Conservation (phyloP, 2,888 invertebrate genomes). For the Heteropelma amictum region DNA sequence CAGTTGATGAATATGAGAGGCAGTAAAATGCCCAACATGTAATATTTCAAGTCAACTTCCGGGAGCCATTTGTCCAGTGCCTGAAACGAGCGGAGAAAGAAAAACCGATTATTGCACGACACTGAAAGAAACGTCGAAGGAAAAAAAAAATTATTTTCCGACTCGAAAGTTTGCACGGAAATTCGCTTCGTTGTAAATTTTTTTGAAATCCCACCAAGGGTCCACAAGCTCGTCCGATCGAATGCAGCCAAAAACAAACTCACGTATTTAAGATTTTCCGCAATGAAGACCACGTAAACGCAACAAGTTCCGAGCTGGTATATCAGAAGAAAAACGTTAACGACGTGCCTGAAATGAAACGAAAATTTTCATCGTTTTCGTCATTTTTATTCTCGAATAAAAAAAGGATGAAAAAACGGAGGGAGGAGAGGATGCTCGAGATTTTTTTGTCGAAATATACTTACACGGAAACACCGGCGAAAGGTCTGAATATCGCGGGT, state of each 20-base stretch:
- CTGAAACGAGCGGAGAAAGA: too few relatives aligned
- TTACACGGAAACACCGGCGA: conserved; percentile 83
- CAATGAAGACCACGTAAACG: conserved; percentile 96
- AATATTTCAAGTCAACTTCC: conserved; percentile 80
- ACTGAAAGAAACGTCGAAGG: background rate
- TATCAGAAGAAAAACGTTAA: conserved; percentile 87
- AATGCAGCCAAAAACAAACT: conserved; percentile 45
- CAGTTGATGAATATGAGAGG: conserved; percentile 90
- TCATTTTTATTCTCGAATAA: background rate
- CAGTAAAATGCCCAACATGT: conserved; percentile 82
- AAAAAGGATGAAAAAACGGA: background rate
- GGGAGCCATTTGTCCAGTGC: conserved; percentile 76
- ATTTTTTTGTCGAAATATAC: conserved; percentile 7
- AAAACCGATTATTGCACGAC: too few relatives aligned
- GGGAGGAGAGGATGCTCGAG: too few relatives aligned
- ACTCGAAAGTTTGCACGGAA: background rate
- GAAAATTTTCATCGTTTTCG: conserved; percentile 11
- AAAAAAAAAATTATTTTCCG: background rate
- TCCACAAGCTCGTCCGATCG: background rate
- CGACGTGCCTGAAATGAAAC: conserved; percentile 82
- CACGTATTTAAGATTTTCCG: conserved; percentile 89
- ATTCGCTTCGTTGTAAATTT: background rate
- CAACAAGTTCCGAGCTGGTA: conserved; percentile 98
- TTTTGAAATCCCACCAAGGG: too few relatives aligned
- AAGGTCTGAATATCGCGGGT: conserved; percentile 78